Conservation (phyloP, 2,113 vertebrate species). For the Paraplagusia blochii region DNA sequence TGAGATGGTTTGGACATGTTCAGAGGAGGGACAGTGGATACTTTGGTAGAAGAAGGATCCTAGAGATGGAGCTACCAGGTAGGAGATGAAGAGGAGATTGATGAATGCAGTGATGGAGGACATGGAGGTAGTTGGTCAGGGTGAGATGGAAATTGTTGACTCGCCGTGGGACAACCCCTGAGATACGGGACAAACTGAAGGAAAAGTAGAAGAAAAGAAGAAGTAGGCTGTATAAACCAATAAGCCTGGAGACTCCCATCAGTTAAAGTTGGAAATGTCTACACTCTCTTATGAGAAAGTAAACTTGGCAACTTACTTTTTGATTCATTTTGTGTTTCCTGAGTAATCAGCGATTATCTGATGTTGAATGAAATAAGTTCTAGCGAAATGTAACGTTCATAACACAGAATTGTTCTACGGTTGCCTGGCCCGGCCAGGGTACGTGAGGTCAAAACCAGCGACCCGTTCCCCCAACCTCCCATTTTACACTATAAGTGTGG, state of each 20-base stretch:
- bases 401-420: slow-evolving; percentile 63
- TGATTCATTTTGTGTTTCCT: slow-evolving; percentile 69
- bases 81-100: no score
- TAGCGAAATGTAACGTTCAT: slow-evolving; percentile 63
- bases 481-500: slow-evolving; percentile 62
- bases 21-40: no score
- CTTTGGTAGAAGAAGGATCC: no score
- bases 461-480: slow-evolving; percentile 11
- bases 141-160: no score
- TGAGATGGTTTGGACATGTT: no score
- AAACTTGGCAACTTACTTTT: slow-evolving; percentile 36
- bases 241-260: slow-evolving; percentile 27
- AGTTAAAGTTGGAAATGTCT: slow-evolving; percentile 44
- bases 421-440: slow-evolving; percentile 47
- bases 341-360: slow-evolving; percentile 72
- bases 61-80: no score
- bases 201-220: no score
- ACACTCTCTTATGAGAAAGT: slow-evolving; percentile 43
- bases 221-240: no score
- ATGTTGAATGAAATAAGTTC: slow-evolving; percentile 53
- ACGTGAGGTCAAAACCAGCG: slow-evolving; percentile 56
- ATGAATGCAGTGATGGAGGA: no score
- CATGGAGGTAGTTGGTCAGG: no score
- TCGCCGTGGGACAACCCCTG: no score
- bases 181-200: no score